A percentile compares a stretch with the other conserved stretches of the same genome.
phyloP scores from a whole-genome alignment of 2,888 invertebrate species.

The Leptopilina syphax region DNA sequence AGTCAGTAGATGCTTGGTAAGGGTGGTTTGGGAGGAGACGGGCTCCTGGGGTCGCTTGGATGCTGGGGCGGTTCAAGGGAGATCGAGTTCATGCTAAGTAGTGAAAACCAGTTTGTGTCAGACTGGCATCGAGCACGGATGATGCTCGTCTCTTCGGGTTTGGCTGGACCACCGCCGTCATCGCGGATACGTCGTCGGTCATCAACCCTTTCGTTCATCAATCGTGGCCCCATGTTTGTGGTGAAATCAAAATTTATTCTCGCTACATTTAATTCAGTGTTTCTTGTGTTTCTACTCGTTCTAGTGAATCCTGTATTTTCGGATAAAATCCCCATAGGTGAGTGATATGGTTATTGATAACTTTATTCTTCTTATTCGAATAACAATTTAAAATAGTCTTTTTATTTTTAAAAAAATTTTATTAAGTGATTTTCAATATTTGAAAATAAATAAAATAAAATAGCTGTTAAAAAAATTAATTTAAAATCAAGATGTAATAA shows the following conservation, averaged over 20 bases:
- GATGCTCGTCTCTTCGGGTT: slow-evolving; percentile 64
- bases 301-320: slow-evolving; percentile 61
- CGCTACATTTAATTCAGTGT: slow-evolving; percentile 45
- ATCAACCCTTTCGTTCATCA: neutral
- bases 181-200: slow-evolving; percentile 53
- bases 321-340: slow-evolving; percentile 70
- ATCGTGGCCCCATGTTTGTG: slow-evolving; percentile 25
- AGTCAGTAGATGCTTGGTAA: slow-evolving; percentile 45
- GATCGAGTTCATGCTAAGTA: slow-evolving; percentile 70
- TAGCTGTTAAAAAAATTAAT: too few relatives aligned
- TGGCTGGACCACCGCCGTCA: slow-evolving; percentile 46
- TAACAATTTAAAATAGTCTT: neutral
- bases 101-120: slow-evolving; percentile 74
- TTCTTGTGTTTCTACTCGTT: slow-evolving; percentile 53
- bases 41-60: slow-evolving; percentile 60
- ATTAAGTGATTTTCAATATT: too few relatives aligned
- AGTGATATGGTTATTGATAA: slow-evolving; percentile 51
- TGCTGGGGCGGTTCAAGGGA: slow-evolving; percentile 68
- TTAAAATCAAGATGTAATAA: too few relatives aligned
- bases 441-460: too few relatives aligned
- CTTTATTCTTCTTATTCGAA: neutral
- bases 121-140: slow-evolving; percentile 73
- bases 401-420: too few relatives aligned
- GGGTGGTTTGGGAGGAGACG: slow-evolving; percentile 46
- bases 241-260: slow-evolving; percentile 48